Evolutionary conservation across 92 coral and sea anemone species (phyloP).

Genomic region (Chrysogorgia sp.): DNA sequence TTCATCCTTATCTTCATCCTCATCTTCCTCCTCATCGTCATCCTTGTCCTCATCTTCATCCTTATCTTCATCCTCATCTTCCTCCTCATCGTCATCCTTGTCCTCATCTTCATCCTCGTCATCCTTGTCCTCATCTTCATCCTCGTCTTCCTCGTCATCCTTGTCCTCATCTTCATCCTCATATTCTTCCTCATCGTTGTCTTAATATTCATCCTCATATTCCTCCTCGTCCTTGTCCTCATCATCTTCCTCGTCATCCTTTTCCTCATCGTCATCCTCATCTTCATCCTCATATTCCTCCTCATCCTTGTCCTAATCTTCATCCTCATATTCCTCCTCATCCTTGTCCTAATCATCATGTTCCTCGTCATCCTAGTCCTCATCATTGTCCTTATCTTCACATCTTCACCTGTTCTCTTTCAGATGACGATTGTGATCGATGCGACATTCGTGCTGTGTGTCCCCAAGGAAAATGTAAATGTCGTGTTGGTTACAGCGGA

Average conservation of each 20-base stretch:
- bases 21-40: background rate
- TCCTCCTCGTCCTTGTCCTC: background rate
- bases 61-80: background rate
- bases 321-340: background rate
- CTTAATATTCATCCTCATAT: no score
- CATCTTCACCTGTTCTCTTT: background rate
- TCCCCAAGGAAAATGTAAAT: slow-evolving; percentile 85
- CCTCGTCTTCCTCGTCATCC: background rate
- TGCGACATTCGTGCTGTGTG: slow-evolving; percentile 93
- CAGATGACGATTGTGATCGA: slow-evolving; percentile 95
- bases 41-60: background rate
- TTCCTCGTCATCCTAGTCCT: background rate
- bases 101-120: no score
- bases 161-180: background rate
- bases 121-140: background rate
- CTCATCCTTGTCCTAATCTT: no score
- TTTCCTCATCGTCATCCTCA: background rate
- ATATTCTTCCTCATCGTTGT: background rate
- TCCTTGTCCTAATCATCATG: background rate
- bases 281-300: no score
- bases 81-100: no score
- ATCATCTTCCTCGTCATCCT: background rate
- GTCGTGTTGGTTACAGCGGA: slow-evolving; percentile 90
- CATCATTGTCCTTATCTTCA: background rate
- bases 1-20: background rate